Base-by-base conservation (phyloP, 2,797 vertebrate species). In the Melanotaenia parkinsoni region DNA sequence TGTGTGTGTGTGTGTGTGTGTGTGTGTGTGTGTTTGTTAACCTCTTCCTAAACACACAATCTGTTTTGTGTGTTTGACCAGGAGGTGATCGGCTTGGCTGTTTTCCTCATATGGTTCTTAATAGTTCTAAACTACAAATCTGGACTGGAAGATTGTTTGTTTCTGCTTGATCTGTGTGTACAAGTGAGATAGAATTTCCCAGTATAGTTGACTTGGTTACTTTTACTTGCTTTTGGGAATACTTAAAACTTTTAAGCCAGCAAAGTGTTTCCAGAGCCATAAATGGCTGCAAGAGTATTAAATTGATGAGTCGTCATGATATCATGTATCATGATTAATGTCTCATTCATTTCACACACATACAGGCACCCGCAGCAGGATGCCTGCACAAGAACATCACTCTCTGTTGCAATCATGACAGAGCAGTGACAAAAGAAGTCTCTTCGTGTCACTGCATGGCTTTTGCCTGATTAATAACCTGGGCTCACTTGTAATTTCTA, bases 391-490 rank as follows among this genome's bases (percentile, higher is more conserved):
- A 63, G 66, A 67, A 58, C 80, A 79, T 81, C 83, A 74, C 67
- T 85, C 80, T 78, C 67, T 67, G 71, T 72, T 81, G 75, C 73
- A 72, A 76, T 77, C 71, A 58, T 57, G 83, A 76, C 76, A 67
- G 58, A 78, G 75, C 76, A 20, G 57, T 68, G 75, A 86, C 64
- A 86, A 74, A 89, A 67, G 62, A 71, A 77, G 77, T 64, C 72
- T 62, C 73, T 73, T 75, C 72, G 64, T 84, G 82, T 78, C 77
- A 68, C 74, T 7, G 63, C 4, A 22, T 70, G 68, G 79, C 73
- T 87, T 86, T 81, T 67, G 59, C 65, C 56, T 82, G 85, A 91
- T 88, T 86, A 83, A 90, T 91, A 89, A 91, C 82, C 45, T n/a
- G 53, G 20, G 74, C 61, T 73, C 70, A 56, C 79, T 14, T 86